Conservation (phyloP, 2,797 vertebrate genomes). For the Sylvilagus floridanus region DNA sequence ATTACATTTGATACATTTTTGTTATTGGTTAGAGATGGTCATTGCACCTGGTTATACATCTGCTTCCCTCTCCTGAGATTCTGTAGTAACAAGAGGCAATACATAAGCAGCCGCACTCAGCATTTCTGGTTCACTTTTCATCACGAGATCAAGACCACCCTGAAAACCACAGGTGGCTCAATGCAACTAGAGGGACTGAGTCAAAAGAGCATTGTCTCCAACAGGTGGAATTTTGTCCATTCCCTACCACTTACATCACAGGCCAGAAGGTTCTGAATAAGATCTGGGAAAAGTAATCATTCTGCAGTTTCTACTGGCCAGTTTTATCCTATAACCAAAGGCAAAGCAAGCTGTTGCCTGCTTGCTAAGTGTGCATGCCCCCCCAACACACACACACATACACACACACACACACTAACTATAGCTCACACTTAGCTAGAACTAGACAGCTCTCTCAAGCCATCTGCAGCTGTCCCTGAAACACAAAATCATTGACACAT, state of each 20-base stretch:
- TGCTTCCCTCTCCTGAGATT: neutral
- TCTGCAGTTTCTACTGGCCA: neutral
- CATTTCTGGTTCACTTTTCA: neutral
- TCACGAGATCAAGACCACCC: neutral
- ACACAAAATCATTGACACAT: neutral
- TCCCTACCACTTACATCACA: neutral
- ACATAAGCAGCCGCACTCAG: neutral
- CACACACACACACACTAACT: neutral
- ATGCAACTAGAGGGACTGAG: neutral
- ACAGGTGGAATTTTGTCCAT: neutral
- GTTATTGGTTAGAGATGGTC: too few relatives aligned
- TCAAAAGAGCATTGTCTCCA: neutral
- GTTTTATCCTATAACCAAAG: neutral
- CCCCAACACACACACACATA: neutral
- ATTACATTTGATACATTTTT: too few relatives aligned
- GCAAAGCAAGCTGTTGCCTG: neutral
- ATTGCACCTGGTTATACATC: too few relatives aligned
- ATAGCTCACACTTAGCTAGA: neutral
- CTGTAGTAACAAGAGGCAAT: neutral
- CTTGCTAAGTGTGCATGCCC: neutral
- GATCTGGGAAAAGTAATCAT: neutral
- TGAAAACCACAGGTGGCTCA: neutral
- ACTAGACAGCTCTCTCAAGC: neutral
- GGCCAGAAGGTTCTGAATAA: slow-evolving; percentile 30
- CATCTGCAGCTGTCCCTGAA: neutral